Evolutionary conservation across 1,140 invertebrate genomes (phyloP).

Genomic region (Achroia grisella): DNA sequence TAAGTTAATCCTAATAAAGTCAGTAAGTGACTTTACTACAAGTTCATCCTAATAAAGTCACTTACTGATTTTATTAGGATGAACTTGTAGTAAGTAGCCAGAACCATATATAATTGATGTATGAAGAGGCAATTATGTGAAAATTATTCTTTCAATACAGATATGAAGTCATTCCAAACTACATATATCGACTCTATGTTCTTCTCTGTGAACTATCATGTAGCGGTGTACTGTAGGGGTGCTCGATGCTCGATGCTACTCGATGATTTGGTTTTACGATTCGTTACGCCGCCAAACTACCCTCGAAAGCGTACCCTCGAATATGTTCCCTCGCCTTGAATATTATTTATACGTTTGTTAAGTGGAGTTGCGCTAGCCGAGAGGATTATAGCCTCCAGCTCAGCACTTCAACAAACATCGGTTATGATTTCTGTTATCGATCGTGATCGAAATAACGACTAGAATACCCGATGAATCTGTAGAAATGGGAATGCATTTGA

Average conservation of each 20-base stretch:
- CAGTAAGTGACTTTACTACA: too few relatives aligned
- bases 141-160: too few relatives aligned
- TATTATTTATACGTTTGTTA: conserved; percentile 73
- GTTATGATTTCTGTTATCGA: conserved; percentile 67
- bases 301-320: conserved; percentile 61
- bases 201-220: conserved; percentile 55
- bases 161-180: too few relatives aligned
- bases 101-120: too few relatives aligned
- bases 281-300: conserved; percentile 73
- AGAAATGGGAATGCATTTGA: too few relatives aligned
- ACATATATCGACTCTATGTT: conserved; percentile 32
- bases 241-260: too few relatives aligned
- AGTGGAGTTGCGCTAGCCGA: conserved; percentile 58
- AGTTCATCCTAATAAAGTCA: too few relatives aligned
- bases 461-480: neutral
- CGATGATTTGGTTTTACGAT: conserved; percentile 74
- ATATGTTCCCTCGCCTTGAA: conserved; percentile 69
- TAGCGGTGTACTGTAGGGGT: conserved; percentile 65
- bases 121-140: too few relatives aligned
- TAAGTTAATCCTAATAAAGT: too few relatives aligned
- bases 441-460: conserved; percentile 39
- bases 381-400: conserved; percentile 65
- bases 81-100: too few relatives aligned
- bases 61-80: too few relatives aligned
- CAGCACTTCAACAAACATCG: conserved; percentile 69